phyloP scores from a whole-genome alignment of 2,888 invertebrate genomes.

The Lithophane semibrunnea region DNA sequence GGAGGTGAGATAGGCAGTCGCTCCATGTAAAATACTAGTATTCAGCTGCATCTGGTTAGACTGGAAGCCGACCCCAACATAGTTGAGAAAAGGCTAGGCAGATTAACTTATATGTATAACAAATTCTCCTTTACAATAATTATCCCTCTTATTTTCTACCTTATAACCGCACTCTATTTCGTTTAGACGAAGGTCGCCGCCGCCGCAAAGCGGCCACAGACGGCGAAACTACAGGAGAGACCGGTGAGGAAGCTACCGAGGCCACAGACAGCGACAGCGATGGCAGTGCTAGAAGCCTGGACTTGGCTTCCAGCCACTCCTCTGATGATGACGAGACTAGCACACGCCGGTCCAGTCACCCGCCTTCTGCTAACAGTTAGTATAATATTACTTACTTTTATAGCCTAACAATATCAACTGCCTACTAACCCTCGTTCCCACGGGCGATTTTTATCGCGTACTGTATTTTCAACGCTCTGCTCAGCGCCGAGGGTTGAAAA shows the following conservation, averaged over 20 bases:
- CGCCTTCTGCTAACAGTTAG: slow-evolving; percentile 72
- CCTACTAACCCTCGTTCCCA: background rate
- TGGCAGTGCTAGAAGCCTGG: slow-evolving; percentile 95
- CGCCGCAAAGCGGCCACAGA: slow-evolving; percentile 77
- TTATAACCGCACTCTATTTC: background rate
- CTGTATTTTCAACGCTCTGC: too few species aligned
- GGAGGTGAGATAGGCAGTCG: too few species aligned
- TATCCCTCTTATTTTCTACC: too few species aligned
- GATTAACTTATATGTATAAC: too few species aligned
- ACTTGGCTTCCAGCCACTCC: slow-evolving; percentile 98
- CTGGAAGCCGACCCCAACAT: too few species aligned
- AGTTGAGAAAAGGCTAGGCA: too few species aligned
- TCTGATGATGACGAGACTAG: slow-evolving; percentile 96
- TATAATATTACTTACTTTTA: background rate
- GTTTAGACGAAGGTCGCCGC: slow-evolving; percentile 79
- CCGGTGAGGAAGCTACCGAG: slow-evolving; percentile 85
- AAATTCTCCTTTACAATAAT: too few species aligned
- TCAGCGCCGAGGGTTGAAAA: too few species aligned
- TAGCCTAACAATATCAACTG: background rate
- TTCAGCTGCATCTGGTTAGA: too few species aligned
- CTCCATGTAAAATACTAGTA: too few species aligned
- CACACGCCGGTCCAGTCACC: slow-evolving; percentile 74
- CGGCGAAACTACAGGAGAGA: slow-evolving; percentile 48
- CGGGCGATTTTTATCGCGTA: too few species aligned
- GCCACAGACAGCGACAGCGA: slow-evolving; percentile 96